Evolutionary conservation across 2,888 invertebrate genomes (phyloP).

Genomic region (Lasioglossum villosulum): DNA sequence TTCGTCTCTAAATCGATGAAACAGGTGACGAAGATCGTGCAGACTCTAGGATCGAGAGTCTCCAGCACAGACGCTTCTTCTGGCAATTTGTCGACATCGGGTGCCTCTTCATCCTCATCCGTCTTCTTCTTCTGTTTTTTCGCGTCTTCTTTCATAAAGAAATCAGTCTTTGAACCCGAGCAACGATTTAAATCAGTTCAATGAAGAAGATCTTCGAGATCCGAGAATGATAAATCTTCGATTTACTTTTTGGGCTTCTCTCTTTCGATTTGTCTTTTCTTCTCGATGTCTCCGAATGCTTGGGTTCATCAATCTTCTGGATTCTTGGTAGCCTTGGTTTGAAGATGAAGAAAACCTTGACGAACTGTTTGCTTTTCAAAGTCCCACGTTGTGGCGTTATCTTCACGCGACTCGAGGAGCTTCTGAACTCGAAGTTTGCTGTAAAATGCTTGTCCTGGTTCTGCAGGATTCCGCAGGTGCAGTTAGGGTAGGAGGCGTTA

Average conservation of each 20-base stretch:
- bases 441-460: conserved; percentile 51
- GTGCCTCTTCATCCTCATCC: not conserved
- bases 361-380: conserved; percentile 29
- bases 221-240: not conserved
- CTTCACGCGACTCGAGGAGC: conserved; percentile 37
- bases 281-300: not conserved
- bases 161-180: not conserved
- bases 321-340: conserved; percentile 23
- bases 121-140: conserved; percentile 10
- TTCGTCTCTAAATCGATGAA: conserved; percentile 28
- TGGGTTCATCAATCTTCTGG: not conserved
- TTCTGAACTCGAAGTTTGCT: conserved; percentile 51
- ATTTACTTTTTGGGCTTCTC: not conserved
- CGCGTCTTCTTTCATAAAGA: not conserved
- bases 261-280: not conserved
- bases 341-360: conserved; percentile 41
- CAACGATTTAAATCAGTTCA: not conserved
- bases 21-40: conserved; percentile 44
- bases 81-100: not conserved
- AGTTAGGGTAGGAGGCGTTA: conserved; percentile 51
- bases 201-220: not conserved
- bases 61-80: conserved; percentile 35
- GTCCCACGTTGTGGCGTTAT: conserved; percentile 37
- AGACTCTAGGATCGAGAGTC: conserved; percentile 31
- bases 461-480: conserved; percentile 54